These are phyloP conservation scores for Anthopleura sola DNA, from an alignment of 64 coral and sea anemone genomes.

Conservation along the genomic window DNA sequence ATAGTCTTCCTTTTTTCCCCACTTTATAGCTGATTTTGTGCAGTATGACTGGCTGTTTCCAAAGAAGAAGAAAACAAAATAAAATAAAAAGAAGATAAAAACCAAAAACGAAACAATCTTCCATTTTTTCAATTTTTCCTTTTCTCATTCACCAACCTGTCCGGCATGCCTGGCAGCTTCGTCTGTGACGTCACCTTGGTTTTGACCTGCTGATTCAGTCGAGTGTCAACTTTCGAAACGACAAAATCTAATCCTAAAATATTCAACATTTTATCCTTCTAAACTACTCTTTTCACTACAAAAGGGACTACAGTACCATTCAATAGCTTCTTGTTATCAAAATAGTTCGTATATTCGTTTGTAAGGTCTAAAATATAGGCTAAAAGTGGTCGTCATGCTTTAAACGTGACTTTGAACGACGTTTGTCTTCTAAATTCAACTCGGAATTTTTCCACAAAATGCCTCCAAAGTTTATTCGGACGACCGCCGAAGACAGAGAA, in stretches of 20 bases:
- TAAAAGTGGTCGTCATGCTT: background rate
- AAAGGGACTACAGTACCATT: background rate
- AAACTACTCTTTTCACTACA: background rate
- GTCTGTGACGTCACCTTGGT: background rate
- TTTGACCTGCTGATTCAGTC: background rate
- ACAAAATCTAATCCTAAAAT: background rate
- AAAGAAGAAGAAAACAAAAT: no score
- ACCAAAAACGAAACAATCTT: background rate
- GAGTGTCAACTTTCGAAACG: background rate
- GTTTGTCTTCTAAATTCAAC: background rate
- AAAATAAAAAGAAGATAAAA: no score
- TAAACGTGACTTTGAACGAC: background rate
- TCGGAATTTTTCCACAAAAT: conserved; percentile 19
- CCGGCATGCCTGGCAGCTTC: background rate
- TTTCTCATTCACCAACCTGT: background rate
- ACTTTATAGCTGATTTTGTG: no score
- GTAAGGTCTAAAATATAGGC: background rate
- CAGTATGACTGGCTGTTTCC: no score
- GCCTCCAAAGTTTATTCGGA: conserved; percentile 82
- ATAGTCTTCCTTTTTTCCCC: no score
- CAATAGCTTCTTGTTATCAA: background rate
- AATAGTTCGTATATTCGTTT: background rate
- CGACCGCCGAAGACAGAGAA: conserved; percentile 44
- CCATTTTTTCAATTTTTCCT: background rate
- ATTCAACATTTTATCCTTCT: background rate